Base-by-base conservation (phyloP, 1,140 invertebrate species). In the Branchinecta lynchi region DNA sequence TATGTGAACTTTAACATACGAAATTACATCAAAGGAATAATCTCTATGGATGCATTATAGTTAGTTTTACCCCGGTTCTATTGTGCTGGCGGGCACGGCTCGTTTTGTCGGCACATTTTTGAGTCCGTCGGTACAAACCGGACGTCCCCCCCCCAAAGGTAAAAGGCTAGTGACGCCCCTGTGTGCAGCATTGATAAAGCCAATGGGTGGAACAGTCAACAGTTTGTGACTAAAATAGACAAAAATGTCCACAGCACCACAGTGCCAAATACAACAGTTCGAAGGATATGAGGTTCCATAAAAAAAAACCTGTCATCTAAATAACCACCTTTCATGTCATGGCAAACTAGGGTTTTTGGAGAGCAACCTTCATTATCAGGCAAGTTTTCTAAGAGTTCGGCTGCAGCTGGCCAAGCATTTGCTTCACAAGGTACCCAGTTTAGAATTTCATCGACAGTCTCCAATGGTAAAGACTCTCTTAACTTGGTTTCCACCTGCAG, bases 191-290 rank as follows among this genome's bases (percentile, higher is more conserved):
- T 93, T 91, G 9, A 94, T 91, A 94, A 95, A 99, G 15, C 85
- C 85, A 44, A 87, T 80, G 0, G 96, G 93, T 17, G 96, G 96
- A 74, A 99, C 89, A 0, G 94, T 98, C 15, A 98, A 82, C 73
- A 98, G 87, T 76, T 95, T 80, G 79, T 98, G 96, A 76, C 92
- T 94, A 76, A 99, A 99, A 80, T 99, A 99, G 65, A 95, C 85
- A 79, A 98, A 98, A 66, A 86, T 87, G 76, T 99, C 95, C 44
- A 98, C 86, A 7, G 84, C 83, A 65, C 86, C 84, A 94, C 95
- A 98, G 75, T 95, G 86, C 77, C 88, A 89, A 78, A 97, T 96
- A 43, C 84, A 79, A 77, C 92, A 93, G 8, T 86, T 85, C 68
- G 87, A 82, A 70, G 83, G 78, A 72, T 84, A 83, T n/a, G 80